Base-by-base conservation (phyloP, 1,140 invertebrate species). In the Brachionus sp. region DNA sequence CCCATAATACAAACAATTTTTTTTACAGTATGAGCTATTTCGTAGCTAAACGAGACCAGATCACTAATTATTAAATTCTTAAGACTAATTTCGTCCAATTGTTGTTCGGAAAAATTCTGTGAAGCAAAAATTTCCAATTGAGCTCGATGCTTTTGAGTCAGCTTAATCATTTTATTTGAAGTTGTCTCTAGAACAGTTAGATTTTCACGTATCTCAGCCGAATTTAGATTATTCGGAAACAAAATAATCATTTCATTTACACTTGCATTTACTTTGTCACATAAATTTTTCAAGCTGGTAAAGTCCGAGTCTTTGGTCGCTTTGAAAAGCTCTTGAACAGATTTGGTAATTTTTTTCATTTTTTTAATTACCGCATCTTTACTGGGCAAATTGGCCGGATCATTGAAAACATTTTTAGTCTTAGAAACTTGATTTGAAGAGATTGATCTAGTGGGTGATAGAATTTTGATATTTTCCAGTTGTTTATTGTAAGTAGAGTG, bases 341-440 rank as follows among this genome's bases (percentile, higher is more conserved):
- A 23, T 80, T 80, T 80, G 23, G 77, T 80, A 25, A 80, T 80
- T 57, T 80, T 80, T 80, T 80, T 80, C 77, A 80, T 80, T 44
- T 80, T 80, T 80, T 80, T 80, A 4, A 80, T 66, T 6, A 80
- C 62, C n/a, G 39, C 19, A 39, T 80, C 77, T 80, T 80, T 80
- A 37, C 46, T 42, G 3, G 77, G 77, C 23, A 80, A 35, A 57
- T 70, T 39, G 6, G 64, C 64, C 35, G 66, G 16, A 39, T 70
- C 66, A 39, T 70, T 70, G 25, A 66, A 66, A 33, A 66, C 13
- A 66, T 66, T 66, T 9, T 37, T 66, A 19, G 35, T 35, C 16
- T n/a, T 37, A 12, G n/a, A 19, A 19, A 12, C 35, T 9, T 42
- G n/a, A 70, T 39, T 70, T 4, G 66, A 70, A 12, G 66, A 70